Conservation (phyloP, 2,113 vertebrate genomes). For the Stigmatopora nigra region DNA sequence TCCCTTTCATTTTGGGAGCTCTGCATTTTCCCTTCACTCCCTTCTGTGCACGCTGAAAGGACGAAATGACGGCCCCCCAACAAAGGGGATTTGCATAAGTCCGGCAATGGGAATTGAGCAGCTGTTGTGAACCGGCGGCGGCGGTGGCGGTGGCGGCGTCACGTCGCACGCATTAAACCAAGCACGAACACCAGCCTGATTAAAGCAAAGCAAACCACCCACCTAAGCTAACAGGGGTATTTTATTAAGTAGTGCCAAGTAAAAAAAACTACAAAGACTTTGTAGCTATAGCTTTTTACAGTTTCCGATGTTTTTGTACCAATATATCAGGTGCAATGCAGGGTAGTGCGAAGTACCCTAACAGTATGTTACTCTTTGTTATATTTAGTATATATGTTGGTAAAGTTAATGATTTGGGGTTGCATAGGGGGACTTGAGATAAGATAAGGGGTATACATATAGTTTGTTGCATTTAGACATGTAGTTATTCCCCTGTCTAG, state of each 20-base stretch:
- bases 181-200: constrained; percentile 63
- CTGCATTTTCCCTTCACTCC: constrained; percentile 30
- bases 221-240: constrained; percentile 43
- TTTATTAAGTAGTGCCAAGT: not conserved
- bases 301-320: too few species aligned
- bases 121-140: constrained; percentile 74
- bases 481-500: too few species aligned
- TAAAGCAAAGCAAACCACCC: constrained; percentile 57
- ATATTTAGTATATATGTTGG: too few species aligned
- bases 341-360: too few species aligned
- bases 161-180: constrained; percentile 54
- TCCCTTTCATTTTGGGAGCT: constrained; percentile 35
- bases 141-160: too few species aligned
- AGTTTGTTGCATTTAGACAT: too few species aligned
- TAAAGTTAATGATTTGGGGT: too few species aligned
- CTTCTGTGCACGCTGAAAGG: constrained; percentile 52
- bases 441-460: too few species aligned
- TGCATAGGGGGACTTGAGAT: too few species aligned
- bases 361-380: too few species aligned
- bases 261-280: not conserved
- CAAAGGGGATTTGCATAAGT: constrained; percentile 74
- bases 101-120: constrained; percentile 67
- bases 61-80: constrained; percentile 56
- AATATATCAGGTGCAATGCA: too few species aligned
- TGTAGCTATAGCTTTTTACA: not conserved